Base-by-base conservation (phyloP, 2,888 invertebrate genomes). In the Falcaria lacertinaria region DNA sequence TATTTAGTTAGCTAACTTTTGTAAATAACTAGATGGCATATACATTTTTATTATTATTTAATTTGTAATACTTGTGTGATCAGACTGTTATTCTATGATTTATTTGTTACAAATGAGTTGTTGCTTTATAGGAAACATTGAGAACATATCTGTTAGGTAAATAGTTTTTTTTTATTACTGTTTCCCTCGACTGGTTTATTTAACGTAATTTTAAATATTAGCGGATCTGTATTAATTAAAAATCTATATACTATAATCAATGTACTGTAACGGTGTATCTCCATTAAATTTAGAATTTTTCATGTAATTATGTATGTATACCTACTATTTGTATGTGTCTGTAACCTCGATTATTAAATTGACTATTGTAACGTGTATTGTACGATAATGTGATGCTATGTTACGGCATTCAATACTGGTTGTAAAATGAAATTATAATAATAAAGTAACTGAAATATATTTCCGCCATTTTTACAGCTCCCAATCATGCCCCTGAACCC, bases 1-100 rank as follows among this genome's bases (percentile, higher is more conserved):
- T 89, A 88, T 88, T 88, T 89, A 89, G 88, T 89, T 88, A 87
- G 84, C 79, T 88, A 88, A 89, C 87, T 76, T 78, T 77, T 89
- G 88, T 89, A 89, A 84, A 89, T 89, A 89, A 83, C 77, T 88
- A 87, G 84, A 86, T 76, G 73, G 74, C 83, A 80, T 81, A 81
- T 83, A 81, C 73, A 73, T 67, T 66, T 65, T 81, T 74, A 81
- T 83, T 83, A 80, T 80, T 80, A 86, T 88, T 88, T 88, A 88
- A 87, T 87, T 86, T 86, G 83, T 87, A 87, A 88, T 84, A 80
- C 76, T 84, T 72, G 88, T 86, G 88, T 88, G 86, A 85, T 86
- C 86, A 88, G 85, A 87, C 87, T 89, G 88, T 88, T 89, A 85
- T 64, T 72, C 70, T 86, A 87, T 88, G 85, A 77, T 86, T 89